Evolutionary conservation across 2,888 invertebrate genomes (phyloP), one percentile per base, ranked within the genome.

Genomic region (Mantis religiosa): DNA sequence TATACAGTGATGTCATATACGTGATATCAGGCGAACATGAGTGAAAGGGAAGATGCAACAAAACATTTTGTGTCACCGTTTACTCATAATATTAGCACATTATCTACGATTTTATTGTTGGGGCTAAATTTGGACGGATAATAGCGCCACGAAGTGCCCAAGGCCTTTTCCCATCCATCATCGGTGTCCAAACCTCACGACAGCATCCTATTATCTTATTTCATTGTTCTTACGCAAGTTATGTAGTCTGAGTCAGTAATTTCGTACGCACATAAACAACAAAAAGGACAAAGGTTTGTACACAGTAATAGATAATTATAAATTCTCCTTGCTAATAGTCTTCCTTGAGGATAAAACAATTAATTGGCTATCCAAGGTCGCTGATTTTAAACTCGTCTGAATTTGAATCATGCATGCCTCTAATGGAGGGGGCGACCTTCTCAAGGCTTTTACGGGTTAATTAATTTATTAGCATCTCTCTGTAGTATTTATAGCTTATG

Each of bases 11-110:
- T 71, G 54, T 71, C 54, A 71, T 71, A 71, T 71, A 20, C 54
- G 54, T 71, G 54, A 71, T 71, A 71, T 71, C 54, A 71, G 54
- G 54, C 54, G 54, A 71, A 71, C 87, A 82, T 81, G 87, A 87
- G 87, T 87, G 87, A 87, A 87, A 87, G 87, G 87, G 28, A 87
- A 82, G 82, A 54, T n/a, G 28, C 83, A 28, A 54, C 54, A 71
- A 71, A 71, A 71, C 25, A 71, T 71, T 71, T 20, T 25, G 54
- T 71, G 54, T 71, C 54, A 71, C 54, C 15, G 54, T 71, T 71
- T 71, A 71, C 54, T 41, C 41, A 41, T 41, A 41, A 41, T 41
- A 25, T 71, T 71, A 71, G 54, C 54, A 71, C 54, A 41, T 71
- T 71, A 71, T 15, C 54, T 3, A 71, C 54, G 54, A 71, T 71